Evolutionary conservation across 2,888 invertebrate genomes (phyloP).

Genomic region (Lacanobia oleracea): DNA sequence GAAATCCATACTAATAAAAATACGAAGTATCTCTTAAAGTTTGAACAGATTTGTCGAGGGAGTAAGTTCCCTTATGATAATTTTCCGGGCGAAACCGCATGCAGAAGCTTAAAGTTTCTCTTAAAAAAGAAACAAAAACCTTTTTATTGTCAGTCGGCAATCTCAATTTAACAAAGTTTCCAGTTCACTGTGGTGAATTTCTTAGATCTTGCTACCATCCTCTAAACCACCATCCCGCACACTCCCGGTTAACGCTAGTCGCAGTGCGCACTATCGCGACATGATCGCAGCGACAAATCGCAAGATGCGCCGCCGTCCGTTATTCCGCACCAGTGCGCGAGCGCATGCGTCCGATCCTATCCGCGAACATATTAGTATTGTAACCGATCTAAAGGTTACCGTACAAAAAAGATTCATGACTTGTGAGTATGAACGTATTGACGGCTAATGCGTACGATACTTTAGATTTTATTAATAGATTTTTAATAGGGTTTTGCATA

Average conservation of each 20-base stretch:
- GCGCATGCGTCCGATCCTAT: slow-evolving; percentile 68
- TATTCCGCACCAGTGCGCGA: slow-evolving; percentile 75
- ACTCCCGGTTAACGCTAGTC: slow-evolving; percentile 73
- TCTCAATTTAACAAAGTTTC: not conserved
- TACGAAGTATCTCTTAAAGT: too few relatives aligned
- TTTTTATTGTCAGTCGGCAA: too few relatives aligned
- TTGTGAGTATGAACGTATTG: slow-evolving; percentile 53
- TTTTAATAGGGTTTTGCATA: slow-evolving; percentile 28
- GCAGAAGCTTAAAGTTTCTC: too few relatives aligned
- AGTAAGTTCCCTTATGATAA: too few relatives aligned
- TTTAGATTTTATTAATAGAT: slow-evolving; percentile 46
- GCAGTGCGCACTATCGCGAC: slow-evolving; percentile 73
- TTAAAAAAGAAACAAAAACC: too few relatives aligned
- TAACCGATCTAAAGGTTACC: slow-evolving; percentile 69
- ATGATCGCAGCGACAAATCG: slow-evolving; percentile 83
- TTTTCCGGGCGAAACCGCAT: too few relatives aligned
- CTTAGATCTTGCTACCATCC: slow-evolving; percentile 32
- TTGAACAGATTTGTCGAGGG: too few relatives aligned
- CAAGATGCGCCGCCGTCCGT: slow-evolving; percentile 70
- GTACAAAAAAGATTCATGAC: slow-evolving; percentile 59
- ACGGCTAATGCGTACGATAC: slow-evolving; percentile 53
- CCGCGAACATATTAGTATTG: slow-evolving; percentile 72
- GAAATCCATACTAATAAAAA: too few relatives aligned
- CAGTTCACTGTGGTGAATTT: not conserved
- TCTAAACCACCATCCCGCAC: slow-evolving; percentile 63